Percentiles rank a stretch among this genome's conserved stretches.
These are phyloP conservation scores for Grammomys surdaster DNA, from an alignment of 2,113 vertebrate genomes.

Conservation along the genomic window DNA sequence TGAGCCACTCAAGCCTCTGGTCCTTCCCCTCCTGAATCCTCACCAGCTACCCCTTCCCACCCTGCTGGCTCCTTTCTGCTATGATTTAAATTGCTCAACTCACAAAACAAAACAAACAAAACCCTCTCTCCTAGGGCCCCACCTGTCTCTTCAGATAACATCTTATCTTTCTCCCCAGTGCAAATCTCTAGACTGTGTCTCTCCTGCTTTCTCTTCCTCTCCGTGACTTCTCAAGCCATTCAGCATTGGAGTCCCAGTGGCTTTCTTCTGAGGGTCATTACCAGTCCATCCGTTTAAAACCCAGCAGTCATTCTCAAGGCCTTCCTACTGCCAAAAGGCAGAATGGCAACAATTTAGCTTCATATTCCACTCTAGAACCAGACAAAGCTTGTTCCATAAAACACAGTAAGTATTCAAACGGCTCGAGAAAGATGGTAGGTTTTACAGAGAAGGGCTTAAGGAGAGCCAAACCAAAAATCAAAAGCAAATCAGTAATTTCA, in stretches of 20 bases:
- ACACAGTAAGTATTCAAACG: background rate
- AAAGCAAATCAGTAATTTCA: background rate
- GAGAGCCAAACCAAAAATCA: background rate
- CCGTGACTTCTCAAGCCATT: background rate
- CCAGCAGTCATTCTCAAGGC: background rate
- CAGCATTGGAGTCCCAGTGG: background rate
- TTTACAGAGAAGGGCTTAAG: background rate
- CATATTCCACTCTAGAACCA: conserved; percentile 15
- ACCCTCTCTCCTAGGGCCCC: background rate
- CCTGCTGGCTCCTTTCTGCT: background rate
- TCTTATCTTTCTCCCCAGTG: background rate
- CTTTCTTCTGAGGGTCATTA: background rate
- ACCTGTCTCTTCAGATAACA: background rate
- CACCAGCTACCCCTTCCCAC: background rate
- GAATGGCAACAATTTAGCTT: background rate
- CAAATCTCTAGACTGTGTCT: background rate
- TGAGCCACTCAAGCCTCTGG: background rate
- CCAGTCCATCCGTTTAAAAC: background rate
- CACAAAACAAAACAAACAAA: conserved; percentile 29
- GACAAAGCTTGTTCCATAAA: background rate
- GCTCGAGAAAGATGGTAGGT: background rate
- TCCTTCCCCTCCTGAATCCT: background rate
- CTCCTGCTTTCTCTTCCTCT: background rate
- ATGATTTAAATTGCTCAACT: background rate
- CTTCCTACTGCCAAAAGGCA: background rate